Evolutionary conservation across 2,888 invertebrate species (phyloP).

Genomic region (Cremastinae sp.): DNA sequence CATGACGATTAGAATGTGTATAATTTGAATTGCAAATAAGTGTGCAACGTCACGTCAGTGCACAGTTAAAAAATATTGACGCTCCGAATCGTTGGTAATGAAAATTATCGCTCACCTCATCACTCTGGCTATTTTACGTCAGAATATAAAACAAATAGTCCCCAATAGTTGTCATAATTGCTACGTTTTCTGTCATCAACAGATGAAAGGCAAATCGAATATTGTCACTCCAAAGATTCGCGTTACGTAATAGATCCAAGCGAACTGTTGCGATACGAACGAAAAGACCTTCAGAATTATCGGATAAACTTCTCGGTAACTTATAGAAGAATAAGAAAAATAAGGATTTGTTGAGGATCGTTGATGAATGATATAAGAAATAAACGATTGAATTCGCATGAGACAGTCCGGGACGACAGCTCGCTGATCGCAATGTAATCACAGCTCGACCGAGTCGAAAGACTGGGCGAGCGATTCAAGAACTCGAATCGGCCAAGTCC

Average conservation of each 20-base stretch:
- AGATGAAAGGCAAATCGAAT: slow-evolving; percentile 5
- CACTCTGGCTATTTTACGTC: slow-evolving; percentile 13
- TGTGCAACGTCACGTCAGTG: slow-evolving; percentile 3
- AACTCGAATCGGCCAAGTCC: slow-evolving; percentile 2
- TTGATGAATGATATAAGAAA: too few relatives aligned
- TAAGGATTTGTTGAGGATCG: too few relatives aligned
- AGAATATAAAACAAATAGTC: too few relatives aligned
- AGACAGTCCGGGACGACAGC: too few relatives aligned
- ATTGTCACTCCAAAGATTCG: slow-evolving; percentile 12
- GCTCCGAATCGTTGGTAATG: slow-evolving; percentile 7
- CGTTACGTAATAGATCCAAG: slow-evolving; percentile 27
- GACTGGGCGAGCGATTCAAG: neutral
- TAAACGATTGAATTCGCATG: too few relatives aligned
- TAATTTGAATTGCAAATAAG: slow-evolving; percentile 42
- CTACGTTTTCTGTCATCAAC: slow-evolving; percentile 8
- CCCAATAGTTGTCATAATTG: too few relatives aligned
- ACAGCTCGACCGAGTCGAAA: neutral
- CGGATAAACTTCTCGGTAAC: slow-evolving; percentile 11
- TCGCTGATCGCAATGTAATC: too few relatives aligned
- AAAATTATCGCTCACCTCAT: slow-evolving; percentile 15
- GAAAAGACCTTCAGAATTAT: neutral
- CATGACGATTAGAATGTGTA: slow-evolving; percentile 5
- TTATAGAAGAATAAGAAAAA: too few relatives aligned
- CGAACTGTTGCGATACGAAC: neutral
- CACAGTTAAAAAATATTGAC: too few relatives aligned